Conservation (phyloP, 2,113 vertebrate genomes). For the Agelaius phoeniceus region DNA sequence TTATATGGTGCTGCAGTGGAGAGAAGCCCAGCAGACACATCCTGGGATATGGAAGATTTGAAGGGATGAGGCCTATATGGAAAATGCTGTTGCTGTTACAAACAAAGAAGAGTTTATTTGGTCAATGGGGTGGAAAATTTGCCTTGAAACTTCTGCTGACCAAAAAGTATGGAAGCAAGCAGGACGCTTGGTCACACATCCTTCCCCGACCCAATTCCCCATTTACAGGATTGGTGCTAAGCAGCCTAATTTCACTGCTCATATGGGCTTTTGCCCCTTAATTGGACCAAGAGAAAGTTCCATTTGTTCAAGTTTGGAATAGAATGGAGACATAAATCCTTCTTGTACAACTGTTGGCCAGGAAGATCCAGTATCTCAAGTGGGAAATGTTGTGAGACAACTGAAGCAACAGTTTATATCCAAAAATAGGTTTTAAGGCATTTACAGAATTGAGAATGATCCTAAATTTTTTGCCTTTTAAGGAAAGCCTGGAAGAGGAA, state of each 20-base stretch:
- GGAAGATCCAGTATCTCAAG: not conserved
- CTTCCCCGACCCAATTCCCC: not conserved
- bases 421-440: not conserved
- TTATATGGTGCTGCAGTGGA: not conserved
- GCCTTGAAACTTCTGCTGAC: not conserved
- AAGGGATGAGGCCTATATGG: not conserved
- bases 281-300: not conserved
- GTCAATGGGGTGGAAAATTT: not conserved
- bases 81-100: not conserved
- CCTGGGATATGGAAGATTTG: not conserved
- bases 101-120: not conserved
- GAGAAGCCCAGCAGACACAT: not conserved
- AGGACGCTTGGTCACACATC: not conserved
- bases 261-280: not conserved
- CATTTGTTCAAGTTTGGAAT: not conserved
- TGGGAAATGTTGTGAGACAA: not conserved
- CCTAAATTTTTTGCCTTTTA: not conserved
- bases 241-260: constrained; percentile 2
- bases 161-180: not conserved
- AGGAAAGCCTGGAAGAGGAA: not conserved
- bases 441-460: not conserved
- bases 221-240: not conserved
- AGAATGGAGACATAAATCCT: not conserved
- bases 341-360: not conserved
- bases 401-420: not conserved